Evolutionary conservation across 2,888 invertebrate species (phyloP).

Genomic region (Dolichomitus sp.): DNA sequence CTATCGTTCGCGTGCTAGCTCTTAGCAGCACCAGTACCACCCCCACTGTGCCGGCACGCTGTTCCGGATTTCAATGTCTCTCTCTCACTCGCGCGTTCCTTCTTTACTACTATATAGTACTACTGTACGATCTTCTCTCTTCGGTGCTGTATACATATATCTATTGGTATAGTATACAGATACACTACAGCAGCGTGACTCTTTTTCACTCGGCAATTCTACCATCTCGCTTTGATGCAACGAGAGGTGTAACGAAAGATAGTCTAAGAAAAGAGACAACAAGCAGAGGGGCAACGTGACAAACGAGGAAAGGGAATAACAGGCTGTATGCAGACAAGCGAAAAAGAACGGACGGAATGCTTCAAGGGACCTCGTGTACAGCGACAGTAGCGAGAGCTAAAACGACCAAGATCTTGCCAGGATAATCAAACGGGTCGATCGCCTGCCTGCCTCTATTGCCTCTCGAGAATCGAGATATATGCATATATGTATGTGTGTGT

Average conservation of each 20-base stretch:
- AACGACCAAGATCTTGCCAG: background rate
- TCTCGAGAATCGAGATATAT: conserved; percentile 3
- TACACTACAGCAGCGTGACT: background rate
- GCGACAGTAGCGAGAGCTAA: background rate
- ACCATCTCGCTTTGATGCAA: background rate
- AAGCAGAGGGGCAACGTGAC: background rate
- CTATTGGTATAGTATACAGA: conserved; percentile 7
- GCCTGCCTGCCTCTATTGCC: background rate
- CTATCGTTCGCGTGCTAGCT: conserved; percentile 37
- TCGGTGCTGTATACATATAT: background rate
- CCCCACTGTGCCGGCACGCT: conserved; percentile 38
- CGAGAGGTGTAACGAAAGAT: background rate
- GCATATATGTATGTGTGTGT: background rate
- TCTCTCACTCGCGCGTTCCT: conserved; percentile 44
- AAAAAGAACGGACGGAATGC: background rate
- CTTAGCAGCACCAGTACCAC: conserved; percentile 28
- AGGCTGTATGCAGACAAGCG: background rate
- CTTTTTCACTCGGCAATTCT: conserved; percentile 21
- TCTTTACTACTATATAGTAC: conserved; percentile 8
- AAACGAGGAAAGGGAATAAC: conserved; percentile 4
- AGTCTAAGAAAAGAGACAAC: background rate
- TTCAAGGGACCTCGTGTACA: background rate
- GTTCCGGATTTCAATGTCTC: conserved; percentile 54
- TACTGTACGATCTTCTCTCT: background rate
- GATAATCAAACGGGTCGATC: conserved; percentile 18